Evolutionary conservation across 2,888 invertebrate species (phyloP).

Genomic region (Therioaphis trifolii): DNA sequence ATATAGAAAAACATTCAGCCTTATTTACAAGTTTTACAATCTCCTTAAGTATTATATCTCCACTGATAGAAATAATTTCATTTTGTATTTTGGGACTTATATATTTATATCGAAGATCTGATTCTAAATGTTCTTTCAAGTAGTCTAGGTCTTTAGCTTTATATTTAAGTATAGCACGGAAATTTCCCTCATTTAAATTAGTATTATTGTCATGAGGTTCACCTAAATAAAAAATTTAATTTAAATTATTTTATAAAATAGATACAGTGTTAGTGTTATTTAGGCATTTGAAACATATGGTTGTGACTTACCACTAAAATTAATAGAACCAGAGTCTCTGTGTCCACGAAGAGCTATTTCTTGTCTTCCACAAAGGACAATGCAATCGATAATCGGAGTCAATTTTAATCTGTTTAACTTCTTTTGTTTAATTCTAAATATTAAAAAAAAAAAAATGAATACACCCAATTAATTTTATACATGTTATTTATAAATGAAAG

Average conservation of each 20-base stretch:
- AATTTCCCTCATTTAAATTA: no score
- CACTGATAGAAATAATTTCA: neutral
- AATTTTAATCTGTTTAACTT: constrained; percentile 2
- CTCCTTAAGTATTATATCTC: neutral
- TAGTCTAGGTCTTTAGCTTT: no score
- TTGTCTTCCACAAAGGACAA: constrained; percentile 8
- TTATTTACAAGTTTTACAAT: neutral
- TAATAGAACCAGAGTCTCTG: neutral
- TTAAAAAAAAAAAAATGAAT: neutral
- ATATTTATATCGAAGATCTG: neutral
- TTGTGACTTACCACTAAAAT: neutral
- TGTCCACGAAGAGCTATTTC: no score
- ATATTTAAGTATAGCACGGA: no score
- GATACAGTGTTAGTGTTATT: neutral
- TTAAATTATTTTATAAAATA: no score
- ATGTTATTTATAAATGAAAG: neutral
- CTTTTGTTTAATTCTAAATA: constrained; percentile 11
- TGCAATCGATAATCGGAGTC: neutral
- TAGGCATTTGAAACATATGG: no score
- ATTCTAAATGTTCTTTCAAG: neutral
- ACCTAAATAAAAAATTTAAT: no score
- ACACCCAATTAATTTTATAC: neutral
- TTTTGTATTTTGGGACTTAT: neutral
- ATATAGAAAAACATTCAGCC: neutral
- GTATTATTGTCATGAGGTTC: no score